Conservation (phyloP, 2,888 invertebrate genomes). For the Limnephilus lunatus region DNA sequence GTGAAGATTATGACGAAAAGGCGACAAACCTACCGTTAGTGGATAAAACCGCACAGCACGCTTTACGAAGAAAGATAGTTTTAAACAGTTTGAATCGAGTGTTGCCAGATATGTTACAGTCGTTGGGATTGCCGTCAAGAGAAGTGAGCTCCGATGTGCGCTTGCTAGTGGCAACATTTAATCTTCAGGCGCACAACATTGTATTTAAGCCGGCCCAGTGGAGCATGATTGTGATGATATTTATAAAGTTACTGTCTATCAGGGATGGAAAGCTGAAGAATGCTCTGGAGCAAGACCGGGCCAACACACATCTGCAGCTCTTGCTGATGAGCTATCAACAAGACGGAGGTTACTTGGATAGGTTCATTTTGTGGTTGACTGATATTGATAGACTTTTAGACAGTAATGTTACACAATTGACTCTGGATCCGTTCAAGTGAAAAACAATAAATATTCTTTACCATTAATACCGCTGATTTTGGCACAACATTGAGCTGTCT, state of each 20-base stretch:
- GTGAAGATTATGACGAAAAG: constrained; percentile 69
- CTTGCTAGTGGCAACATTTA: constrained; percentile 80
- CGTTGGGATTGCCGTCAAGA: constrained; percentile 73
- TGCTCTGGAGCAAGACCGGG: constrained; percentile 70
- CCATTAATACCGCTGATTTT: neutral
- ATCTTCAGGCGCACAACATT: constrained; percentile 83
- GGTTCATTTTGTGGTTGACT: constrained; percentile 75
- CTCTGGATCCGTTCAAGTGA: constrained; percentile 67
- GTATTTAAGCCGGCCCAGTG: constrained; percentile 85
- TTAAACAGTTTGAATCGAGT: constrained; percentile 82
- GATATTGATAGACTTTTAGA: constrained; percentile 75
- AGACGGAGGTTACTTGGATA: constrained; percentile 75
- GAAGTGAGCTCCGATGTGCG: constrained; percentile 74
- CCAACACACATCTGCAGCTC: constrained; percentile 74
- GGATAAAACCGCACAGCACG: constrained; percentile 82
- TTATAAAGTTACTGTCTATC: constrained; percentile 80
- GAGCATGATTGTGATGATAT: constrained; percentile 83
- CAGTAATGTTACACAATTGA: constrained; percentile 72
- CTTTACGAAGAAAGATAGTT: constrained; percentile 83
- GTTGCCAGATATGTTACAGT: constrained; percentile 78
- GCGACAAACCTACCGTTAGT: constrained; percentile 80
- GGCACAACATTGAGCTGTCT: neutral
- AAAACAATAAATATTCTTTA: neutral
- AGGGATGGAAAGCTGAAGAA: constrained; percentile 71
- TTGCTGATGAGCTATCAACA: constrained; percentile 75